Base-by-base conservation (phyloP, 2,888 invertebrate genomes). In the Lasioglossum morio region DNA sequence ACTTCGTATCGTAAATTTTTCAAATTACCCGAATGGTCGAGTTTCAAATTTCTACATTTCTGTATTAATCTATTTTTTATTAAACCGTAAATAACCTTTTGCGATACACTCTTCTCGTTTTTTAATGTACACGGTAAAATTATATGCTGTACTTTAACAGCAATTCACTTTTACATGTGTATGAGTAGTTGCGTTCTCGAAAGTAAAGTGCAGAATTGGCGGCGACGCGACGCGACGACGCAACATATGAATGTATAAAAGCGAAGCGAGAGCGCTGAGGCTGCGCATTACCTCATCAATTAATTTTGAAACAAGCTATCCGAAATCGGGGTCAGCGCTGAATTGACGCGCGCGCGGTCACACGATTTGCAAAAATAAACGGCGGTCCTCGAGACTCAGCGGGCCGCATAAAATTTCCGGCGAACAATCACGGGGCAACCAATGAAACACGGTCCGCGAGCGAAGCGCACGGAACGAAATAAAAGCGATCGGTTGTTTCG, bases 401-500 rank as follows among this genome's bases (percentile, higher is more conserved):
- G 57, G 12, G 60, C 7, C 30, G 63, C 30, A 30, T 63, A 27
- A 63, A 63, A 63, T 63, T 27, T 63, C 63, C 30, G 63, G 27
- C 63, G 63, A 30, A 63, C 63, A 30, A 63, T 63, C 30, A 63
- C 63, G 63, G 1, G 63, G 12, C 2, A 40, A 48, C 46, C 46
- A 46, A 72, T 72, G 48, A 30, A 34, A 30, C 19, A 46, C 46
- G 46, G 27, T 43, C 46, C 5, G 72, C 14, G 46, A 43, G 16
- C 27, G 16, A 19, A 4, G 23, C 23, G 23, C 43, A 14, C 40
- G 37, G 70, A 70, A 19, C 72, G 46, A 72, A 57, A 46, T 46
- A 46, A 73, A 73, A 73, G 23, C 48, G 73, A 72, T 53, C 53
- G 53, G 5, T 27, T 12, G 48, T 53, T 77, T 37, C 48, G 48